Percentiles rank a stretch among this genome's conserved stretches.
Conservation (phyloP, 2,113 vertebrate genomes). For the Eclectus roratus region DNA sequence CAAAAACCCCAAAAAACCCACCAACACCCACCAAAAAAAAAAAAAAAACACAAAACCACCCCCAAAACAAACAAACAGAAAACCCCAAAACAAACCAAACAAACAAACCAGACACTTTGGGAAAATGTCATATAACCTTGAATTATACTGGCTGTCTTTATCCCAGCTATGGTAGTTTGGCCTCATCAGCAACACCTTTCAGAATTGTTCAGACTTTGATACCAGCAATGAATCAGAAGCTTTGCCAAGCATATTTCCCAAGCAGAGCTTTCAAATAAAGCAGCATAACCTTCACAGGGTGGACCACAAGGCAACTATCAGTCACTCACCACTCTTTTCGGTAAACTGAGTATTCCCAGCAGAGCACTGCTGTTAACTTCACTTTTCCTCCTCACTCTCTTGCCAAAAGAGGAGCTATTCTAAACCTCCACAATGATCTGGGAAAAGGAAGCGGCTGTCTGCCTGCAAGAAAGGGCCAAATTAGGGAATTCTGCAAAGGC, state of each 20-base stretch:
- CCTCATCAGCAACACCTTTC: background rate
- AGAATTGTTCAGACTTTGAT: background rate
- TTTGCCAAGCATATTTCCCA: background rate
- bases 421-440: background rate
- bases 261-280: constrained; percentile 6
- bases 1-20: too few relatives aligned
- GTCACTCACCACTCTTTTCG: background rate
- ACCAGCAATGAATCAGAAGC: background rate
- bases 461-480: background rate
- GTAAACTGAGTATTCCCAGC: background rate
- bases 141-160: background rate
- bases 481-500: background rate
- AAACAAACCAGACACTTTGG: background rate
- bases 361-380: constrained; percentile 11
- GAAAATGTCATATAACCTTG: background rate
- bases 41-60: too few relatives aligned
- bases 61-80: background rate
- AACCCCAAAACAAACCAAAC: background rate
- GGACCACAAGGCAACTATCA: background rate
- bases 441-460: background rate
- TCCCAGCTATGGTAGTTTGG: background rate
- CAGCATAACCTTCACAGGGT: background rate
- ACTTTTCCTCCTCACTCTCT: background rate
- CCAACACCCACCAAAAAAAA: too few relatives aligned
- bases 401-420: background rate